Percentiles rank a stretch among this genome's conserved stretches.
phyloP scores from a whole-genome alignment of 2,113 vertebrate species.

The Hepsetus odoe region DNA sequence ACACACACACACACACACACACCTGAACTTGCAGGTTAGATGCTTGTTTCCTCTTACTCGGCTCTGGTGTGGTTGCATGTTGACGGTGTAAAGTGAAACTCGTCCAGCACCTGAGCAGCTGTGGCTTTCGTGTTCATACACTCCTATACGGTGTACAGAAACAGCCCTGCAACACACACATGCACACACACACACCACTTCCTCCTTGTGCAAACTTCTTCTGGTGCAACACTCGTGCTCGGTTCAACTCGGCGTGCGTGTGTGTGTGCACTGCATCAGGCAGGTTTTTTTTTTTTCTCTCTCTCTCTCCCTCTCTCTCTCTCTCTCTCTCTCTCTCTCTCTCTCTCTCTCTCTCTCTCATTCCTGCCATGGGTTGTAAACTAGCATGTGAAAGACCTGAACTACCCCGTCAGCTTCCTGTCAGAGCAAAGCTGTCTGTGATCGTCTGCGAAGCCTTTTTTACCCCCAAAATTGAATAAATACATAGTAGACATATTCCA shows the following conservation, averaged over 20 bases:
- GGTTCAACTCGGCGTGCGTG: neutral
- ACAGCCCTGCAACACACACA: conserved; percentile 5
- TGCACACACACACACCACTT: conserved; percentile 32
- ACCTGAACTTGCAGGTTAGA: conserved; percentile 36
- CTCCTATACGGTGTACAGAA: conserved; percentile 15
- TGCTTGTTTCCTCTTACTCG: conserved; percentile 25
- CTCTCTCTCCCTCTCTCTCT: neutral
- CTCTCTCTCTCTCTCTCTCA: neutral
- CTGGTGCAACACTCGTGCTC: conserved; percentile 37
- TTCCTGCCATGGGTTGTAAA: neutral
- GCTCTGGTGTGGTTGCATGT: conserved; percentile 19
- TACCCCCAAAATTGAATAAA: too few species aligned
- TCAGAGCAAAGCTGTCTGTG: too few species aligned
- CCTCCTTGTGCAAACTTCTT: conserved; percentile 42
- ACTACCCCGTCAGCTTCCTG: neutral
- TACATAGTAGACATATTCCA: too few species aligned
- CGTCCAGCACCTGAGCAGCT: conserved; percentile 35
- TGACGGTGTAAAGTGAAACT: conserved; percentile 29
- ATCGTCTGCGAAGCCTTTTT: too few species aligned
- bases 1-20: neutral
- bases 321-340: neutral
- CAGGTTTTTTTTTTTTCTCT: neutral
- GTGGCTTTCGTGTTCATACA: conserved; percentile 25
- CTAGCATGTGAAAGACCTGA: neutral
- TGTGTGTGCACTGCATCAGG: conserved; percentile 15